These are phyloP conservation scores for Gorsachius magnificus DNA, from an alignment of 2,797 vertebrate genomes.

Conservation along the genomic window DNA sequence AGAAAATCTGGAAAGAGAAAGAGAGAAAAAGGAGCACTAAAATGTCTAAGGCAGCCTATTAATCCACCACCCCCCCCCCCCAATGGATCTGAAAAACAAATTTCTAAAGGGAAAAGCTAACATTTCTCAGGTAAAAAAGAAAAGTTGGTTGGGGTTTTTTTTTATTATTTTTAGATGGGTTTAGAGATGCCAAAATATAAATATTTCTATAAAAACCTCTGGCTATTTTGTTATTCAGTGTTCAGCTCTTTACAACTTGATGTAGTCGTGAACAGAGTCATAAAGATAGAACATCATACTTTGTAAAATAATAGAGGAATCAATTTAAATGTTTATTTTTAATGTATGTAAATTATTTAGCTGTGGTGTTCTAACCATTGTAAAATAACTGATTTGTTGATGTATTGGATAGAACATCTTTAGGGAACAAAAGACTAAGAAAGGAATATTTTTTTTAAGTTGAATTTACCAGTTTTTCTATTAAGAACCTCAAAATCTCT, in stretches of 20 bases:
- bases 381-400: neutral
- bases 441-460: neutral
- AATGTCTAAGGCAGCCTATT: neutral
- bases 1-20: neutral
- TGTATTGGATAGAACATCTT: neutral
- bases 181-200: neutral
- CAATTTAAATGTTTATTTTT: neutral
- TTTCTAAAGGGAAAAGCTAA: neutral
- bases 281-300: neutral
- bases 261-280: neutral
- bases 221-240: neutral
- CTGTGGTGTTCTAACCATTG: neutral
- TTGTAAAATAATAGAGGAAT: neutral
- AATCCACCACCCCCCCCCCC: rapidly evolving
- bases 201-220: neutral
- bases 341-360: neutral
- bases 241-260: neutral
- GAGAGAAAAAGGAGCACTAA: neutral
- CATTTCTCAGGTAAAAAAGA: neutral
- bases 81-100: neutral
- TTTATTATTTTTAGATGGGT: neutral
- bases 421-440: neutral
- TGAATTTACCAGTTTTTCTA: neutral
- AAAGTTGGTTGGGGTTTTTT: neutral
- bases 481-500: neutral